Evolutionary conservation across 2,797 vertebrate genomes (phyloP), one percentile per base, ranked within the genome.

Genomic region (Glyptemys insculpta): DNA sequence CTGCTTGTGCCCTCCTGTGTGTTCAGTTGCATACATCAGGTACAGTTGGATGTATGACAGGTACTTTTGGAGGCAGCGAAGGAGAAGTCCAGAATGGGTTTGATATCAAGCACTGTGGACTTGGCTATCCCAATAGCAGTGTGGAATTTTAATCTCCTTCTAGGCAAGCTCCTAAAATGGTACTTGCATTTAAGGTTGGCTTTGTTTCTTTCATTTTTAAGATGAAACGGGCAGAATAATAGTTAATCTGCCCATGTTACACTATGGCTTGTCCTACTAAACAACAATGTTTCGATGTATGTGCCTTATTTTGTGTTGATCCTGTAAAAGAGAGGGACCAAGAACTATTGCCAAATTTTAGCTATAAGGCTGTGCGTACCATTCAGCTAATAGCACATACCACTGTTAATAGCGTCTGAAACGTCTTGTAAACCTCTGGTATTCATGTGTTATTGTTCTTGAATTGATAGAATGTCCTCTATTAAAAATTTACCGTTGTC

Each of bases 251-350:
- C 0, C 2, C 83, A 87, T 56, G 9, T 91, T 85, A 93, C 2
- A 1, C 82, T 49, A 6, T 2, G 82, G 89, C 94, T 97, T 34
- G 25, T 98, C 98, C 97, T 96, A 94, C 97, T 94, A 88, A 96
- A 88, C 95, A 93, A 53, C 94, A 65, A 83, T 95, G 94, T 98
- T 97, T 94, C 59, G 96, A 99, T 99, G 98, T 99, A 98, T 98
- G 99, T 99, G 99, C 99, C 99, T 99, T 99, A 99, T 98, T 99
- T 98, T 99, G 97, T 98, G 96, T 99, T 99, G 74, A 96, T 98
- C 98, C 98, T 97, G 98, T 97, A 89, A 91, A 98, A 90, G 94
- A 96, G 98, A 98, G 98, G 98, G 98, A 99, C 98, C 98, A 98
- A 98, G 98, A 98, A 91, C 98, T 98, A 98, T 99, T 98, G 98